A percentile compares a stretch with the other conserved stretches of the same genome.
These are phyloP conservation scores for Procambarus virginalis DNA, from an alignment of 1,140 invertebrate species.

Conservation along the genomic window DNA sequence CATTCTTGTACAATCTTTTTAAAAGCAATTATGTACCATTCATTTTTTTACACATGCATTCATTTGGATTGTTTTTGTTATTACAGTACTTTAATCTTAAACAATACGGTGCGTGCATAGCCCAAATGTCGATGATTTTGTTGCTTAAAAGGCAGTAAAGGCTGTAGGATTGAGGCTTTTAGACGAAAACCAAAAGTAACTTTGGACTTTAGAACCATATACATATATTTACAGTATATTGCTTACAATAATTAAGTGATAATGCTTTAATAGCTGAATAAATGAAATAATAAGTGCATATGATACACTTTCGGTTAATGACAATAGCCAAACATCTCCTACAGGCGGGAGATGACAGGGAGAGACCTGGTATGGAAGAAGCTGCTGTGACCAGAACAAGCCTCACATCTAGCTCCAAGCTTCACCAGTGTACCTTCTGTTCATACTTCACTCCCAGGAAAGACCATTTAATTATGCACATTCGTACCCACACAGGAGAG, in stretches of 20 bases:
- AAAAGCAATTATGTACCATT: no score
- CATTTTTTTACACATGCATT: no score
- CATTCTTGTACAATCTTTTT: no score
- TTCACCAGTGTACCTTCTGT: conserved; percentile 54
- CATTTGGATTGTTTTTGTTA: no score
- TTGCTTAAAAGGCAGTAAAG: no score
- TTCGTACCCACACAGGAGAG: conserved; percentile 50
- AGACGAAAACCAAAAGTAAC: no score
- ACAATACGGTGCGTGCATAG: no score
- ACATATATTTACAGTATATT: no score
- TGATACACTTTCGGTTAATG: conserved; percentile 21
- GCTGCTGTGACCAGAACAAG: conserved; percentile 10
- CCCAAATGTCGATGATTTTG: no score
- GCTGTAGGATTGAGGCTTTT: no score
- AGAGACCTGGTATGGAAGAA: conserved; percentile 10
- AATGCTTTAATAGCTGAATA: background rate
- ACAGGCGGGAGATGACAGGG: conserved; percentile 46
- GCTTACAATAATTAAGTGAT: background rate
- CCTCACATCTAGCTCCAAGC: conserved; percentile 14
- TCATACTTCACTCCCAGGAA: conserved; percentile 44
- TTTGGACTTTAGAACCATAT: no score
- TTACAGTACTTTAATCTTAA: no score
- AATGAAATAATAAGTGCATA: background rate
- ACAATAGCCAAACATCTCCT: conserved; percentile 41
- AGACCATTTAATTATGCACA: conserved; percentile 48